phyloP scores from a whole-genome alignment of 23 tunicate genomes.

The Ascidia mentula region DNA sequence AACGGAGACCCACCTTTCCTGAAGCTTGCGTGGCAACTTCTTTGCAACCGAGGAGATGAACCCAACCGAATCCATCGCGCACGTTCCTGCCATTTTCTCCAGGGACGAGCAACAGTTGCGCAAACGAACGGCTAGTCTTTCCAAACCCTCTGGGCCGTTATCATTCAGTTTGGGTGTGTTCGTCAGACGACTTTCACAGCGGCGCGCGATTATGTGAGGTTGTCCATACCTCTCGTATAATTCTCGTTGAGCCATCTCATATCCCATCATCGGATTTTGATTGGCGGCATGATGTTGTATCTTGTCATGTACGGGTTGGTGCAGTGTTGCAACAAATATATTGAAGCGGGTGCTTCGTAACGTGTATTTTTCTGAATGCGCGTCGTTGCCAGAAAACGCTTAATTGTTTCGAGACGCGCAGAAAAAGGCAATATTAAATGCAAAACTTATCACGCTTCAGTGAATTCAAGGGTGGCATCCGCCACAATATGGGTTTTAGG shows the following conservation, averaged over 20 bases:
- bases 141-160: conserved; percentile 23
- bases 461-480: too few species aligned
- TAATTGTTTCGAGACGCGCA: too few species aligned
- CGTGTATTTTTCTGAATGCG: too few species aligned
- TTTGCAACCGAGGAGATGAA: conserved; percentile 15
- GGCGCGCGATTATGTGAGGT: conserved; percentile 21
- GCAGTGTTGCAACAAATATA: conserved; percentile 37
- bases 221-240: conserved; percentile 33
- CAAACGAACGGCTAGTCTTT: conserved; percentile 8
- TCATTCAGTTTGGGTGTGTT: neutral
- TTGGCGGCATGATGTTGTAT: conserved; percentile 9
- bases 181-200: conserved; percentile 14
- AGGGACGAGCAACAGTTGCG: conserved; percentile 11
- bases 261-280: neutral
- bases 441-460: too few species aligned
- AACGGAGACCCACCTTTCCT: conserved; percentile 10
- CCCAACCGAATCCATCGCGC: neutral
- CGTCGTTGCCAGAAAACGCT: too few species aligned
- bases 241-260: conserved; percentile 11
- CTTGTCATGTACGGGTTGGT: conserved; percentile 20
- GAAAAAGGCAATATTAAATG: too few species aligned
- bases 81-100: conserved; percentile 7
- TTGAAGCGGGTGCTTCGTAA: too few species aligned
- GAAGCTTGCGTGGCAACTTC: conserved; percentile 3
- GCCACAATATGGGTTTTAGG: too few species aligned